phyloP scores from a whole-genome alignment of 2,888 invertebrate genomes.

The Dendrolimus houi region DNA sequence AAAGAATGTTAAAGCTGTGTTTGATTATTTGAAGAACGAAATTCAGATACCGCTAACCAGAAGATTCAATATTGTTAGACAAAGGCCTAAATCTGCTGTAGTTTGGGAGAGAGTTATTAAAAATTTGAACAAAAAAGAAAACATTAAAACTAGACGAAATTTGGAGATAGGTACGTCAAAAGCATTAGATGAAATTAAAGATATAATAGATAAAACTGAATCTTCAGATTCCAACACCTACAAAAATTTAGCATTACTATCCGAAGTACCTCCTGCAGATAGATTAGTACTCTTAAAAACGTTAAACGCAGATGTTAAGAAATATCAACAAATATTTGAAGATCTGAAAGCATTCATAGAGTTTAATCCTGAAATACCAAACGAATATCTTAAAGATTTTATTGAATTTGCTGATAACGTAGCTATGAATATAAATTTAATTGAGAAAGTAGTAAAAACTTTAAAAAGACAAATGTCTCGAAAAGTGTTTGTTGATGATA shows the following conservation, averaged over 20 bases:
- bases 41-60: conserved; percentile 25
- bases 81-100: conserved; percentile 41
- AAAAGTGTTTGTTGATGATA: conserved; percentile 1
- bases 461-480: conserved; percentile 13
- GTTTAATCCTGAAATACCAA: conserved; percentile 16
- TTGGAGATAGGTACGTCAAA: conserved; percentile 17
- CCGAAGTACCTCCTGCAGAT: conserved; percentile 33
- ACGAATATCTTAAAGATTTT: conserved; percentile 24
- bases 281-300: conserved; percentile 42
- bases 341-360: conserved; percentile 27
- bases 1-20: conserved; percentile 34
- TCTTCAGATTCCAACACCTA: conserved; percentile 30
- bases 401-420: conserved; percentile 38
- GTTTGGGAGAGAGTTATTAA: conserved; percentile 54
- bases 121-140: conserved; percentile 28
- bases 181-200: conserved; percentile 33
- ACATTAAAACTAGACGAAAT: conserved; percentile 28
- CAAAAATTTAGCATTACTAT: conserved; percentile 33
- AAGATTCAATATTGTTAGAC: conserved; percentile 20
- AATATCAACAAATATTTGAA: conserved; percentile 29
- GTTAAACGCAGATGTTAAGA: conserved; percentile 32
- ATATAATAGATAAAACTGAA: conserved; percentile 32
- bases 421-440: conserved; percentile 30
- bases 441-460: conserved; percentile 28
- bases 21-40: conserved; percentile 39